A percentile compares a stretch with the other conserved stretches of the same genome.
Conservation (phyloP, 2,888 invertebrate species). For the Esperia sulphurella region DNA sequence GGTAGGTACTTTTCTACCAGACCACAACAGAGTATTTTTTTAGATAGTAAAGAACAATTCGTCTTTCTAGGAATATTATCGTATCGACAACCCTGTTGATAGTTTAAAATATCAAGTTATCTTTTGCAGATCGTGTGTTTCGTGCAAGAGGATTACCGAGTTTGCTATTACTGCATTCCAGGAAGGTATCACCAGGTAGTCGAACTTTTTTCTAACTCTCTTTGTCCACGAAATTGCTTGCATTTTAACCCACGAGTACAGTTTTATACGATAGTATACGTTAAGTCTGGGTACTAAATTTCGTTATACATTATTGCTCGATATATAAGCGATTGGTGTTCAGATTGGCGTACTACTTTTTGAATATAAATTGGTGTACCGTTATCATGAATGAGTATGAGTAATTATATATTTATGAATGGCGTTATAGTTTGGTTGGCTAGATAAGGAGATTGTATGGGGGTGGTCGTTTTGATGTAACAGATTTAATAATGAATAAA, state of each 20-base stretch:
- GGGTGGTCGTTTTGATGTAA: slow-evolving; percentile 14
- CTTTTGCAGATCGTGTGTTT: slow-evolving; percentile 67
- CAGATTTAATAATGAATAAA: too few species aligned
- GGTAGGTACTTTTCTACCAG: too few species aligned
- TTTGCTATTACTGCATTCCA: slow-evolving; percentile 69
- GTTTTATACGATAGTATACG: slow-evolving; percentile 1
- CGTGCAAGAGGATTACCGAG: slow-evolving; percentile 66
- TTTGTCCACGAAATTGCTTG: slow-evolving; percentile 44
- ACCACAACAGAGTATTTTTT: too few species aligned
- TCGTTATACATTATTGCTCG: slow-evolving; percentile 12
- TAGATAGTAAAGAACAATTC: too few species aligned
- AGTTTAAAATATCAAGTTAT: slow-evolving; percentile 51
- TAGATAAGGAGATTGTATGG: slow-evolving; percentile 2
- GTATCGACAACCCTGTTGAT: slow-evolving; percentile 47
- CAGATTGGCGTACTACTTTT: slow-evolving; percentile 44
- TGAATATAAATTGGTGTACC: slow-evolving; percentile 32
- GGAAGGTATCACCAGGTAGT: slow-evolving; percentile 72
- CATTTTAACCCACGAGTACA: slow-evolving; percentile 10
- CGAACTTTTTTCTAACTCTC: slow-evolving; percentile 35
- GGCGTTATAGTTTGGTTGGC: slow-evolving; percentile 12
- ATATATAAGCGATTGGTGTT: slow-evolving; percentile 33
- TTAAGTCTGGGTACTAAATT: neutral
- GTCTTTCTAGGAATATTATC: too few species aligned
- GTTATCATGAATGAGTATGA: slow-evolving; percentile 47
- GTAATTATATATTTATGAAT: slow-evolving; percentile 45